Evolutionary conservation across 1,140 invertebrate species (phyloP), one percentile per base, ranked within the genome.

Genomic region (Drosophila ogumai): DNA sequence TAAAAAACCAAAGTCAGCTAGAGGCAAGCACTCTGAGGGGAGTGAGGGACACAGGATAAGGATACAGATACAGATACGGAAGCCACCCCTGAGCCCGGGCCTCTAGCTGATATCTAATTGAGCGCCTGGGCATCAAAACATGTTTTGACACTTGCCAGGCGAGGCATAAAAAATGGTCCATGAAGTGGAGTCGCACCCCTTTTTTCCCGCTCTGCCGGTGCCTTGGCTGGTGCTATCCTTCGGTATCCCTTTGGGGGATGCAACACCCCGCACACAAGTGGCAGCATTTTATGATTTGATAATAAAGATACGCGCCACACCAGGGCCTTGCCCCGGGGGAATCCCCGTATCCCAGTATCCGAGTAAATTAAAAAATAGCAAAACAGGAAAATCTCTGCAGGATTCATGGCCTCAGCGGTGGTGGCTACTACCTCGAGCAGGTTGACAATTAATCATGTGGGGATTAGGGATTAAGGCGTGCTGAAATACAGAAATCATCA

Each of bases 231-330:
- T 44, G 38, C 7, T 59, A 22, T 63, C 41, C 40, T 49, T 32
- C 3, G 6, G 50, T n/a, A 55, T 55, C 38, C 25, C 41, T 47
- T 60, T 44, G 64, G 82, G 72, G 84, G 85, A 81, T 81, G 84
- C 72, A 44, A 38, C 50, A 52, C 50, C n/a, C 17, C 40, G 56
- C 43, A 52, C 63, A 68, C 90, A 91, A 91, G 90, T 91, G 90
- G 81, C 81, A 91, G 82, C 86, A 86, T 91, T 91, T 91, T 91
- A 91, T 91, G 91, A 91, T 91, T 90, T 91, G 87, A 91, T 91
- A 91, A 91, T 91, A 82, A 85, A 90, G 90, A 91, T 91, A 90
- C 82, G 34, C 56, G 49, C 56, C 40, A 61, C 44, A 31, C 28
- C 41, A 25, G 3, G 13, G 50, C 74, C 17, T 36, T 19, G 15